Conservation (phyloP, 2,113 vertebrate species). For the Sturnus vulgaris region DNA sequence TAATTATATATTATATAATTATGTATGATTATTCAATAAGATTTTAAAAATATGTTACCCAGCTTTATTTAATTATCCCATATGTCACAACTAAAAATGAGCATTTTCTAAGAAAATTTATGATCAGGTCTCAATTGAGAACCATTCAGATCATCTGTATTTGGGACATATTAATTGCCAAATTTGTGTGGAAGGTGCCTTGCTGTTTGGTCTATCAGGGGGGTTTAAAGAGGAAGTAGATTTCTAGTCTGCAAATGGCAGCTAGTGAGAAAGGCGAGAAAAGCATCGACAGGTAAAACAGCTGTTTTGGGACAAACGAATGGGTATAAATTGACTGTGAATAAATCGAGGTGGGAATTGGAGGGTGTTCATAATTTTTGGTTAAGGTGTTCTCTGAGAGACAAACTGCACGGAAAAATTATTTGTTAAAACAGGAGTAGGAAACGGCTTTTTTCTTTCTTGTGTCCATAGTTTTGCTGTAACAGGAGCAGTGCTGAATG, state of each 20-base stretch:
- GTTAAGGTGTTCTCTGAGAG: background rate
- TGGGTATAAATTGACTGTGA: background rate
- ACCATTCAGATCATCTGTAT: background rate
- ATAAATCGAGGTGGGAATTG: background rate
- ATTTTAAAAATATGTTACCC: background rate
- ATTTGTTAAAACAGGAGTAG: background rate
- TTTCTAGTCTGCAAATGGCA: background rate
- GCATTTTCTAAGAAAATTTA: background rate
- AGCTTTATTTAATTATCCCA: background rate
- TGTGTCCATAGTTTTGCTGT: background rate
- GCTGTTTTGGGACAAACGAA: background rate
- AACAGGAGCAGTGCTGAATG: background rate
- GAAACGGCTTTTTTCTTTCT: background rate
- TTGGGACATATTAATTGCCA: background rate
- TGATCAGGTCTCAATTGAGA: rapidly evolving
- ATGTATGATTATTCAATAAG: background rate
- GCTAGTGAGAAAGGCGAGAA: background rate
- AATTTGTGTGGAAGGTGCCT: background rate
- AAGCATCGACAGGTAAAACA: background rate
- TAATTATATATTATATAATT: background rate
- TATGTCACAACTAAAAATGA: background rate
- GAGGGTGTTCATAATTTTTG: background rate
- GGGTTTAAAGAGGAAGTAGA: background rate
- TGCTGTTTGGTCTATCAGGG: background rate
- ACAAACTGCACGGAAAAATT: background rate